Conservation (phyloP, 1,140 invertebrate species). For the Drosophila pallidifrons region DNA sequence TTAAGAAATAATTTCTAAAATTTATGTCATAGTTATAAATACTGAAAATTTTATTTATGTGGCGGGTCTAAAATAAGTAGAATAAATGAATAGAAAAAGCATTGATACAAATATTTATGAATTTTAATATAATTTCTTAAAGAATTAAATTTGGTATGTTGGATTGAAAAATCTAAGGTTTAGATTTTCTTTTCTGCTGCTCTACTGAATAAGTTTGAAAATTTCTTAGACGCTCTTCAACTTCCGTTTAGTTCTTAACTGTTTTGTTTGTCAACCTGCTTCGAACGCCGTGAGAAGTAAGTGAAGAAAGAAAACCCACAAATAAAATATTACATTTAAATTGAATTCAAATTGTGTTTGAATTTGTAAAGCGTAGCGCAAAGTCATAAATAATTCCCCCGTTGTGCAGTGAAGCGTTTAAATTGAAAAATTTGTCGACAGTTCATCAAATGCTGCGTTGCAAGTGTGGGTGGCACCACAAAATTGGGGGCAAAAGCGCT, state of each 20-base stretch:
- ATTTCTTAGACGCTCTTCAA: background rate
- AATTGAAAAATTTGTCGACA: slow-evolving; percentile 71
- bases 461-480: slow-evolving; percentile 54
- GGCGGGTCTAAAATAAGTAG: no score
- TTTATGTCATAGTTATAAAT: no score
- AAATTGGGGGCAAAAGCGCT: slow-evolving; percentile 4
- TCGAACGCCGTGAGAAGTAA: slow-evolving; percentile 19
- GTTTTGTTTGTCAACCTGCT: background rate
- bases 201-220: background rate
- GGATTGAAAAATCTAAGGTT: no score
- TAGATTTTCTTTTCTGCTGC: background rate
- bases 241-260: background rate
- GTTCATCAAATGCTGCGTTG: slow-evolving; percentile 55
- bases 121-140: no score
- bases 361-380: slow-evolving; percentile 53
- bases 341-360: slow-evolving; percentile 35
- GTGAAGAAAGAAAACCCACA: slow-evolving; percentile 3
- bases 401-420: slow-evolving; percentile 68
- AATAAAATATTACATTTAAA: slow-evolving; percentile 22
- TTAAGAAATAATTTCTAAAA: no score
- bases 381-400: slow-evolving; percentile 49
- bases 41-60: no score
- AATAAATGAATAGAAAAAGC: no score
- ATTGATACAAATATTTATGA: no score
- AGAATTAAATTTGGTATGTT: no score